A percentile compares a stretch with the other conserved stretches of the same genome.
These are phyloP conservation scores for Lasioglossum leucozonium DNA, from an alignment of 2,888 invertebrate species.

Conservation along the genomic window DNA sequence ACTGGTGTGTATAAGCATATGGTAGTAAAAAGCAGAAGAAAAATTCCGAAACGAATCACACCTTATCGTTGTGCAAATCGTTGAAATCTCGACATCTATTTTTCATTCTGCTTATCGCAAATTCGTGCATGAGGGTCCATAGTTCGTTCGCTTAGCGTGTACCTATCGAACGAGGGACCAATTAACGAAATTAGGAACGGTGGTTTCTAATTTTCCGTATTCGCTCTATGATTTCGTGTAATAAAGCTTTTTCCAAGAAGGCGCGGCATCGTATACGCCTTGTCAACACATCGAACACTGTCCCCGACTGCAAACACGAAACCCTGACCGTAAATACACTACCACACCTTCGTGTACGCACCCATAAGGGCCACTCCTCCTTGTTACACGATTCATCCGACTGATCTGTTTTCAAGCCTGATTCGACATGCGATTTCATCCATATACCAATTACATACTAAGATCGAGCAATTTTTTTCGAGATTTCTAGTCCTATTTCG, in stretches of 20 bases:
- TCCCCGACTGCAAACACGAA: constrained; percentile 63
- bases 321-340: constrained; percentile 26
- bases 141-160: neutral
- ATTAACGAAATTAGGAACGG: neutral
- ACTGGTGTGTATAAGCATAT: neutral
- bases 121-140: neutral
- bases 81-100: too few relatives aligned
- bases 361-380: constrained; percentile 53
- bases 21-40: too few relatives aligned
- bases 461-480: neutral
- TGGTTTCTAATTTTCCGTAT: neutral
- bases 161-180: neutral
- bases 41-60: too few relatives aligned
- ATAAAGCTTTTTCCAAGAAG: constrained; percentile 48
- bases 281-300: constrained; percentile 56
- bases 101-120: neutral
- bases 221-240: constrained; percentile 11
- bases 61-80: too few relatives aligned
- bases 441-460: constrained; percentile 8
- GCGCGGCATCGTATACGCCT: constrained; percentile 60
- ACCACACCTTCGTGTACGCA: constrained; percentile 43
- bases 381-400: constrained; percentile 23
- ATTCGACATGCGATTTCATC: constrained; percentile 13
- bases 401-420: constrained; percentile 13
- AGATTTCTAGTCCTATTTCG: neutral